These are phyloP conservation scores for Cyclargus thomasi DNA, from an alignment of 1,140 invertebrate species.

Conservation along the genomic window DNA sequence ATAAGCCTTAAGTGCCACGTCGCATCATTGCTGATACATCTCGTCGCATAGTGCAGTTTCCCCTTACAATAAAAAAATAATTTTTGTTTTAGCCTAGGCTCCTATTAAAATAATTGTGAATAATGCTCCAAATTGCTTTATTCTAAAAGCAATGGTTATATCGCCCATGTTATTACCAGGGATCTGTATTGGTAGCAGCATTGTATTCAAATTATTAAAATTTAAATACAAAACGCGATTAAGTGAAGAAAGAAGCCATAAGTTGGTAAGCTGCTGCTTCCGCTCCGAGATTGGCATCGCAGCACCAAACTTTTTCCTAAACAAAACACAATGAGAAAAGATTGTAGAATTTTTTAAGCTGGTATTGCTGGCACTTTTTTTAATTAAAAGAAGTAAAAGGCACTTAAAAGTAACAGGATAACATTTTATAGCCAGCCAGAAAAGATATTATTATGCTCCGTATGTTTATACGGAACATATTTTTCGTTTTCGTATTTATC, in stretches of 20 bases:
- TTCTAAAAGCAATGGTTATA: slow-evolving; percentile 24
- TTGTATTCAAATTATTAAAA: slow-evolving; percentile 69
- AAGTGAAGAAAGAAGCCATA: slow-evolving; percentile 55
- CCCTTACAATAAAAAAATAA: too few relatives aligned
- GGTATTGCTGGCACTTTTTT: too few relatives aligned
- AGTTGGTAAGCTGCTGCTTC: slow-evolving; percentile 52
- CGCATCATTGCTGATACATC: too few relatives aligned
- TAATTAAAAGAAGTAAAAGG: too few relatives aligned
- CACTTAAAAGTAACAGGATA: too few relatives aligned
- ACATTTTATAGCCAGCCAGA: too few relatives aligned
- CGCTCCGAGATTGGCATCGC: slow-evolving; percentile 55
- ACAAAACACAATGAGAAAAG: slow-evolving; percentile 7
- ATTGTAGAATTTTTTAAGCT: background rate
- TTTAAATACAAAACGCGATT: slow-evolving; percentile 74
- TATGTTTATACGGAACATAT: too few relatives aligned
- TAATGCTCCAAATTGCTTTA: slow-evolving; percentile 8
- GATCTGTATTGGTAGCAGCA: slow-evolving; percentile 63
- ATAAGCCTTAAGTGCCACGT: too few relatives aligned
- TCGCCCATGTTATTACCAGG: slow-evolving; percentile 58
- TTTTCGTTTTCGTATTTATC: too few relatives aligned
- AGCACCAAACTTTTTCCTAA: background rate
- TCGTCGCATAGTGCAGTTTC: too few relatives aligned
- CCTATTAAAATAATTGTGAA: slow-evolving; percentile 17
- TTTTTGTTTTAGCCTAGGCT: background rate
- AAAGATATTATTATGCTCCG: too few relatives aligned